Percentiles rank a stretch among this genome's conserved stretches.
These are phyloP conservation scores for Diorhabda elongata DNA, from an alignment of 1,140 invertebrate species.

Conservation along the genomic window DNA sequence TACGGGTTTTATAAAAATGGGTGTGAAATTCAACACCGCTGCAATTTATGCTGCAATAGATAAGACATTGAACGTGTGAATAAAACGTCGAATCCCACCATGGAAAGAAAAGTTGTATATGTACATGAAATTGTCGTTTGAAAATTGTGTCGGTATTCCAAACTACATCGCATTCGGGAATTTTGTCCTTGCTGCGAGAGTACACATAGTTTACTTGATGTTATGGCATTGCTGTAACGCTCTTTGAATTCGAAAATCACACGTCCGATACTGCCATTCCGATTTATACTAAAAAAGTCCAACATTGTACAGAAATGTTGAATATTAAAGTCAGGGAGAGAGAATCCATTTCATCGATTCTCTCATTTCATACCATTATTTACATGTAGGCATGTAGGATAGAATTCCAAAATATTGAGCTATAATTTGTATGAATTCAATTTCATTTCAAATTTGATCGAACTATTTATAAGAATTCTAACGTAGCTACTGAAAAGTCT, in stretches of 20 bases:
- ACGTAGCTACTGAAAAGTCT: too few relatives aligned
- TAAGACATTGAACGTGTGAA: too few relatives aligned
- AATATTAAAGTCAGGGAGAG: constrained; percentile 18
- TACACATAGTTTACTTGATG: constrained; percentile 4
- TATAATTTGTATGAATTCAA: too few relatives aligned
- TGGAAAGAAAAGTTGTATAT: neutral
- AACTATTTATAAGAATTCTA: too few relatives aligned
- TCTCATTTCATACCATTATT: too few relatives aligned
- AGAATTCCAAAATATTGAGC: too few relatives aligned
- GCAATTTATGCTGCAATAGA: too few relatives aligned
- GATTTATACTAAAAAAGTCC: constrained; percentile 7
- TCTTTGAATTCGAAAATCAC: constrained; percentile 30
- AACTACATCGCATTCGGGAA: neutral
- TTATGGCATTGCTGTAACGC: constrained; percentile 25
- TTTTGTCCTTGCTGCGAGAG: neutral
- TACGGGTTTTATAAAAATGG: too few relatives aligned
- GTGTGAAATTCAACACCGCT: too few relatives aligned
- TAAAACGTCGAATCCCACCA: too few relatives aligned
- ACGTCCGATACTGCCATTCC: constrained; percentile 19
- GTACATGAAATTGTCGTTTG: neutral
- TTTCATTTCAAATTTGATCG: too few relatives aligned
- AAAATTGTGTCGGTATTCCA: neutral
- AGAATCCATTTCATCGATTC: neutral
- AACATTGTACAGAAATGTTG: constrained; percentile 19
- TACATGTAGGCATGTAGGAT: too few relatives aligned